These are phyloP conservation scores for Bambusicola thoracicus DNA, from an alignment of 2,113 vertebrate genomes.

Conservation along the genomic window DNA sequence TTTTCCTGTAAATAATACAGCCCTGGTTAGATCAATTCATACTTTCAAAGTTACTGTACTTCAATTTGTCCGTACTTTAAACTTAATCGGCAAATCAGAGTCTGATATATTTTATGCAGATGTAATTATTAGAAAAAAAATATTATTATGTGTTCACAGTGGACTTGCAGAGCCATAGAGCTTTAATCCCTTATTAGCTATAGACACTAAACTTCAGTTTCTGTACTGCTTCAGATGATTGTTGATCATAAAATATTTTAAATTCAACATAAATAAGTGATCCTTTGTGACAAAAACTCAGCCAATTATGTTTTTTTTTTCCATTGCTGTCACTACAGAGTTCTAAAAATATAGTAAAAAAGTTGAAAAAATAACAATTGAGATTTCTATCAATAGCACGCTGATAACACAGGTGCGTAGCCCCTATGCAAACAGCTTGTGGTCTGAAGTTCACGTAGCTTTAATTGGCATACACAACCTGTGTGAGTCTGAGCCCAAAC, in stretches of 20 bases:
- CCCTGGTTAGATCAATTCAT: not conserved
- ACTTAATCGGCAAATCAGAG: not conserved
- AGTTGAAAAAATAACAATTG: not conserved
- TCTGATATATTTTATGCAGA: constrained; percentile 17
- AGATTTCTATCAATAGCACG: not conserved
- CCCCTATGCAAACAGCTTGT: not conserved
- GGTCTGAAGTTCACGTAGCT: not conserved
- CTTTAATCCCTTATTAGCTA: not conserved
- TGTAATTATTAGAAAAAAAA: not conserved
- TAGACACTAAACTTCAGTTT: not conserved
- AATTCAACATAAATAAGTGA: not conserved
- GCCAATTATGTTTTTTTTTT: not conserved
- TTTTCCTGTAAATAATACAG: constrained; percentile 26
- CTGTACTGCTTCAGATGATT: not conserved
- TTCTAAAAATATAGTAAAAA: not conserved
- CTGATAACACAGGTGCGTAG: not conserved
- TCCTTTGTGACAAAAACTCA: not conserved
- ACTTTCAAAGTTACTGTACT: constrained; percentile 5
- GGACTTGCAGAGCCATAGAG: not conserved
- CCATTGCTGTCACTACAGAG: not conserved
- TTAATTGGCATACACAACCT: not conserved
- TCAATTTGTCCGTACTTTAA: not conserved
- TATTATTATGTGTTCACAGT: not conserved
- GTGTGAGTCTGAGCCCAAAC: not conserved
- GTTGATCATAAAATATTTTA: not conserved